Evolutionary conservation across 2,888 invertebrate species (phyloP).

Genomic region (Cistogaster globosa): DNA sequence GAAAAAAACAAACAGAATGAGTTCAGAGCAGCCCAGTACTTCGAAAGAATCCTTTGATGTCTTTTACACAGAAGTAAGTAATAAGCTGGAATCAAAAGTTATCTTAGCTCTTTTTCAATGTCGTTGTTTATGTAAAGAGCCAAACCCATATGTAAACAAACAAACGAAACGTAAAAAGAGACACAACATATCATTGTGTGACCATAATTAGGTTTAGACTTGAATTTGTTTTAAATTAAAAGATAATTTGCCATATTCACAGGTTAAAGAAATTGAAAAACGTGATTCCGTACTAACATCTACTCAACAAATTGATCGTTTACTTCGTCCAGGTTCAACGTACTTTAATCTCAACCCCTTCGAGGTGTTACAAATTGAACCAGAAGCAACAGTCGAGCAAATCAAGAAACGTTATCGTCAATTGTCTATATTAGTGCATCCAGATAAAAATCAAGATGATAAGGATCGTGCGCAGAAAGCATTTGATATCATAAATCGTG

Average conservation of each 20-base stretch:
- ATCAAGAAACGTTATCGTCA: constrained; percentile 98
- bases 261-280: constrained; percentile 99
- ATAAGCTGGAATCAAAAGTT: constrained; percentile 40
- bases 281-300: constrained; percentile 98
- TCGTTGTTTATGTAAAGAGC: constrained; percentile 65
- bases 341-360: constrained; percentile 99
- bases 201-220: constrained; percentile 63
- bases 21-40: constrained; percentile 79
- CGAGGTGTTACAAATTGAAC: constrained; percentile 95
- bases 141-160: constrained; percentile 60
- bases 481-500: constrained; percentile 96
- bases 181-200: constrained; percentile 57
- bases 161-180: constrained; percentile 51
- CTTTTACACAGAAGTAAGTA: constrained; percentile 91
- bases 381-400: constrained; percentile 93
- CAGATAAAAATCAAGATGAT: constrained; percentile 99
- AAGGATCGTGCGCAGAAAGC: constrained; percentile 96
- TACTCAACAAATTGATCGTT: constrained; percentile 97
- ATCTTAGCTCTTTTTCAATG: constrained; percentile 60
- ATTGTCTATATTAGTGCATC: constrained; percentile 98
- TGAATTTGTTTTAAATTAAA: constrained; percentile 65
- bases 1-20: constrained; percentile 73
- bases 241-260: constrained; percentile 75
- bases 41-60: constrained; percentile 90
- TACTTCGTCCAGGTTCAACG: constrained; percentile 97